Base-by-base conservation (phyloP, 2,888 invertebrate genomes). In the Macrostomum cliftonense region DNA sequence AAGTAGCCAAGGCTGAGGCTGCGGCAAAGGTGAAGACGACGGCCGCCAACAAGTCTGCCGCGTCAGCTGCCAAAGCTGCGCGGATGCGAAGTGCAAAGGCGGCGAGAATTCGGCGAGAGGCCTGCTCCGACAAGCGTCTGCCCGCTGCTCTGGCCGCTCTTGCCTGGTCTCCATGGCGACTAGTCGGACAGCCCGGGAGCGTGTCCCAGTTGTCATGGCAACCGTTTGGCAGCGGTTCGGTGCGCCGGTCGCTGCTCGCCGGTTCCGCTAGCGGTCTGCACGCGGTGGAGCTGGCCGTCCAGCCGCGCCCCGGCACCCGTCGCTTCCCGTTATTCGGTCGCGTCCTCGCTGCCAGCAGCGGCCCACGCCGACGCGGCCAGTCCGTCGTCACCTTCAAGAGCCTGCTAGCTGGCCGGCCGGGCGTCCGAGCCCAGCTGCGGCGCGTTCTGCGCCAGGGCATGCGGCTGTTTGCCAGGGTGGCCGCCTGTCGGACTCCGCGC, bases 111-210 rank as follows among this genome's bases (percentile, higher is more conserved):
- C 19, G 21, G 14, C 37, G 37, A 13, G 44, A 43, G 37, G 16
- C 37, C 37, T 21, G 19, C 17, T 21, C 37, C 7, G n/a, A 20
- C 9, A 5, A 28, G 14, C 44, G 28, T 20, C 28, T 9, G 11
- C 37, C 44, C 37, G 16, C 9, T 9, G 37, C 9, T 12, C 9
- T 43, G 7, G 11, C 21, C 44, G 44, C 21, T n/a, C 43, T 55
- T n/a, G 51, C 48, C 14, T 61, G 61, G 61, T 56, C 58, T 20
- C 49, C 53, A 12, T 61, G 60, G 61, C 54, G 51, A 46, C 52
- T 60, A 12, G 56, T 54, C 2, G 51, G 53, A 9, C 47, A 48
- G 2, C 47, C 54, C 7, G 40, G 51, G 43, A 40, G 43, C 19
- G 36, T 53, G 16, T n/a, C 16, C 37, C 19, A 12, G 21, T 1